phyloP scores from a whole-genome alignment of 2,888 invertebrate species.

The Malthinus flaveolus region DNA sequence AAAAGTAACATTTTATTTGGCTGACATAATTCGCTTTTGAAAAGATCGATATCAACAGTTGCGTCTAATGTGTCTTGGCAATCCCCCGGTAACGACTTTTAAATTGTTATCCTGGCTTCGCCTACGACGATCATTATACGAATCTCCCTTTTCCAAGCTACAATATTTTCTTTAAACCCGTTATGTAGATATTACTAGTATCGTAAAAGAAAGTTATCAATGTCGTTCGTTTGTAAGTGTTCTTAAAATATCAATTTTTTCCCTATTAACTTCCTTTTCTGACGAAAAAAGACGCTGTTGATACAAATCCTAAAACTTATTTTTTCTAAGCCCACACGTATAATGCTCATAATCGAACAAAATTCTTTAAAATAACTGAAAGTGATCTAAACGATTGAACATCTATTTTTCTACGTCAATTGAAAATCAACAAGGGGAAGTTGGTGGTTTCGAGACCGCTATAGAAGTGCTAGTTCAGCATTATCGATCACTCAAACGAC shows the following conservation, averaged over 20 bases:
- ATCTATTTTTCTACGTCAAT: conserved; percentile 10
- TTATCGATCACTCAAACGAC: conserved; percentile 30
- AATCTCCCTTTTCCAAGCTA: conserved; percentile 29
- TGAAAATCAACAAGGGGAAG: conserved; percentile 19
- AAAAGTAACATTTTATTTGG: conserved; percentile 40
- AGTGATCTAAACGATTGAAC: conserved; percentile 1
- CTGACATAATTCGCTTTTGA: conserved; percentile 48
- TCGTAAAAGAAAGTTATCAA: conserved; percentile 22
- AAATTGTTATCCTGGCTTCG: conserved; percentile 48
- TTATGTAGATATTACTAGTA: conserved; percentile 30
- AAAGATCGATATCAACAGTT: conserved; percentile 49
- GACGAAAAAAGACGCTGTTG: background rate
- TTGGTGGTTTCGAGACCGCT: conserved; percentile 20
- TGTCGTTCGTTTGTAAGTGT: conserved; percentile 7
- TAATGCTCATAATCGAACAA: background rate
- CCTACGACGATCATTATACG: conserved; percentile 32
- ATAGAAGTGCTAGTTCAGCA: conserved; percentile 25
- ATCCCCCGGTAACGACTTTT: conserved; percentile 52
- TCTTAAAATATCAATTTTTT: conserved; percentile 6
- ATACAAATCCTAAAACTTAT: conserved; percentile 2
- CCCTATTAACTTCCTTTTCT: background rate
- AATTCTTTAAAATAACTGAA: background rate
- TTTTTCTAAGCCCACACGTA: background rate
- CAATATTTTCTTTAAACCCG: conserved; percentile 28
- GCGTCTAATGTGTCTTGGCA: conserved; percentile 51